Percentiles rank a stretch among this genome's conserved stretches.
These are phyloP conservation scores for Dissostichus mawsoni DNA, from an alignment of 2,113 vertebrate genomes.

Conservation along the genomic window DNA sequence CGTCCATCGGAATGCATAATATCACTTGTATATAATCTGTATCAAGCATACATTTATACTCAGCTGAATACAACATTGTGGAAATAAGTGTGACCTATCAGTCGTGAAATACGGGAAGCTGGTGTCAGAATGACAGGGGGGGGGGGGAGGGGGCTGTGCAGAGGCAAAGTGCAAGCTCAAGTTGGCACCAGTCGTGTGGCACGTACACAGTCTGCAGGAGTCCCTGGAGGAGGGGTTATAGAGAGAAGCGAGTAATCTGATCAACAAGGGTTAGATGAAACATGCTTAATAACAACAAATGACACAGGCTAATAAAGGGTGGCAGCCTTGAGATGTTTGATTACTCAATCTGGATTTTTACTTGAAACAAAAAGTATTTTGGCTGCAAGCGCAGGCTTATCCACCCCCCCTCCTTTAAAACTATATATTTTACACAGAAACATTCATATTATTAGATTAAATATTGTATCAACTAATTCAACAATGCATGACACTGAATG, in stretches of 20 bases:
- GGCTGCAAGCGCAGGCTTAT: background rate
- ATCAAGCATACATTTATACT: background rate
- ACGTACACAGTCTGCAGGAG: slow-evolving; percentile 74
- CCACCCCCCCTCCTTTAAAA: background rate
- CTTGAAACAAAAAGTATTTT: slow-evolving; percentile 12
- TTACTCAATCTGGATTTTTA: background rate
- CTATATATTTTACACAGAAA: background rate
- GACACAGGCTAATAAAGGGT: background rate
- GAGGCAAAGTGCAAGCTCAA: slow-evolving; percentile 34
- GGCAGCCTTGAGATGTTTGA: background rate
- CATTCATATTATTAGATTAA: background rate
- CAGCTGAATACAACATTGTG: background rate
- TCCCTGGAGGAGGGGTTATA: slow-evolving; percentile 63
- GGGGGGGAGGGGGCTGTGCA: slow-evolving; percentile 4
- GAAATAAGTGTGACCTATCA: background rate
- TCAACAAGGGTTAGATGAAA: slow-evolving; percentile 53
- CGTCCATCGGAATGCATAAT: background rate
- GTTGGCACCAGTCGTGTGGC: slow-evolving; percentile 60
- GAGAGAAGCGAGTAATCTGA: slow-evolving; percentile 55
- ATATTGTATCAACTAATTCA: background rate
- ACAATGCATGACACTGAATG: background rate
- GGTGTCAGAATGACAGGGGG: slow-evolving; percentile 23
- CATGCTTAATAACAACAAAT: slow-evolving; percentile 49
- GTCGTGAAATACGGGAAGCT: background rate
- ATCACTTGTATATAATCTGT: background rate